Evolutionary conservation across 2,797 vertebrate genomes (phyloP), one percentile per base, ranked within the genome.

Genomic region (Prionace glauca): DNA sequence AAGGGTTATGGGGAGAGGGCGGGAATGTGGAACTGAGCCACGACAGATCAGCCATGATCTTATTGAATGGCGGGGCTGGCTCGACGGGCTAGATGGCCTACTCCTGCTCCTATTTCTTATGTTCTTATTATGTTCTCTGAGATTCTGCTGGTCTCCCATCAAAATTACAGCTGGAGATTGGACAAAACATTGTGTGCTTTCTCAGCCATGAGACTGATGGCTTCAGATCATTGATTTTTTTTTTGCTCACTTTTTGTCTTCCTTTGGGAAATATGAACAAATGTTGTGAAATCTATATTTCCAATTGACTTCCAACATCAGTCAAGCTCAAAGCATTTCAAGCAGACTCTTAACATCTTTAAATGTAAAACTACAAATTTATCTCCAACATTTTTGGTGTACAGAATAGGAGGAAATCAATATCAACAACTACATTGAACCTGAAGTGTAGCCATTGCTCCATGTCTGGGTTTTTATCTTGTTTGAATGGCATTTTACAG

Each of bases 401-500:
- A 18, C 24, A n/a, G 93, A 50, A 24, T 56, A 74, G 45, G 41
- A 95, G 71, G 93, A 77, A 95, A 95, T 95, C 45, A 45, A 56
- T 95, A 77, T 77, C 45, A 95, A 45, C 45, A 56, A 32, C 12
- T 74, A 18, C 50, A 11, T 77, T 95, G 26, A 77, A 56, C 71
- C 22, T 60, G 72, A 95, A 45, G 71, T 77, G 71, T 45, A 95
- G 71, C 50, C 12, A 20, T 95, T 95, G 45, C 71, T 50, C 41
- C 16, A 12, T 77, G 41, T 95, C 71, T 77, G 69, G 71, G 69
- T 32, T 95, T 77, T 60, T 77, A 77, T 71, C 67, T 26, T 41
- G 50, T 94, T 22, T 74, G 93, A 74, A 41, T 94, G 45, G 71
- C 74, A 94, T 69, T 74, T 94, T 94, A 74, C 93, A 95, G 41